These are phyloP conservation scores for Sebastolobus alascanus DNA, from an alignment of 2,797 vertebrate genomes.

Conservation along the genomic window DNA sequence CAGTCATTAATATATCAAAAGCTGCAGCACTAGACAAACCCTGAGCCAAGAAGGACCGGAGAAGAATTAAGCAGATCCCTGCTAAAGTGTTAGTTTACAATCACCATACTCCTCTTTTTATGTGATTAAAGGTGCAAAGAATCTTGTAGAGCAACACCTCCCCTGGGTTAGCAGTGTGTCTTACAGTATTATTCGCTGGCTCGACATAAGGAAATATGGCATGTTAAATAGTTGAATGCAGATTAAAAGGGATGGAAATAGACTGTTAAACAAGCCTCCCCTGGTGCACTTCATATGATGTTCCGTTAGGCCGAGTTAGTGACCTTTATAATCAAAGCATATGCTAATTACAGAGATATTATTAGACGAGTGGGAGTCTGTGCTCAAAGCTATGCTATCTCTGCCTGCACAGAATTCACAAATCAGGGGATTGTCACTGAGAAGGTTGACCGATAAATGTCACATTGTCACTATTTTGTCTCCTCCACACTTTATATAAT, in stretches of 20 bases:
- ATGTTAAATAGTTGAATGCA: slow-evolving; percentile 68
- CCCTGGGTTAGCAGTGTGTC: slow-evolving; percentile 40
- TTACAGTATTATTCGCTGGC: slow-evolving; percentile 43
- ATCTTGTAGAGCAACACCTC: slow-evolving; percentile 30
- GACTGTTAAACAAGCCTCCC: slow-evolving; percentile 75
- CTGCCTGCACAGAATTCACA: slow-evolving; percentile 68
- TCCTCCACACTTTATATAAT: slow-evolving; percentile 37
- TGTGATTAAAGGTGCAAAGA: slow-evolving; percentile 38
- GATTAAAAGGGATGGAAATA: slow-evolving; percentile 74
- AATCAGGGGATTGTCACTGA: slow-evolving; percentile 57
- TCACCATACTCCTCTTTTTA: slow-evolving; percentile 2
- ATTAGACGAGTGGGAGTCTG: slow-evolving; percentile 68
- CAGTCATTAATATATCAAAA: neutral
- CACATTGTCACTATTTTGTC: slow-evolving; percentile 59
- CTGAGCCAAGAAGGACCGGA: neutral
- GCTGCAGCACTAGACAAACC: neutral
- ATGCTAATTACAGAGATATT: slow-evolving; percentile 81
- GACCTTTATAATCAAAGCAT: slow-evolving; percentile 84
- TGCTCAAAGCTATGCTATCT: slow-evolving; percentile 70
- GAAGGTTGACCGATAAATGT: slow-evolving; percentile 74
- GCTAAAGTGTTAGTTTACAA: slow-evolving; percentile 1
- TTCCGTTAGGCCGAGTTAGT: slow-evolving; percentile 73
- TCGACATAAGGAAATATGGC: slow-evolving; percentile 47
- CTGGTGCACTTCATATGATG: slow-evolving; percentile 66
- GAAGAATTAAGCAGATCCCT: neutral